Percentiles rank a stretch among this genome's conserved stretches.
Conservation (phyloP, 1,140 invertebrate species). For the Anastatus disparis region DNA sequence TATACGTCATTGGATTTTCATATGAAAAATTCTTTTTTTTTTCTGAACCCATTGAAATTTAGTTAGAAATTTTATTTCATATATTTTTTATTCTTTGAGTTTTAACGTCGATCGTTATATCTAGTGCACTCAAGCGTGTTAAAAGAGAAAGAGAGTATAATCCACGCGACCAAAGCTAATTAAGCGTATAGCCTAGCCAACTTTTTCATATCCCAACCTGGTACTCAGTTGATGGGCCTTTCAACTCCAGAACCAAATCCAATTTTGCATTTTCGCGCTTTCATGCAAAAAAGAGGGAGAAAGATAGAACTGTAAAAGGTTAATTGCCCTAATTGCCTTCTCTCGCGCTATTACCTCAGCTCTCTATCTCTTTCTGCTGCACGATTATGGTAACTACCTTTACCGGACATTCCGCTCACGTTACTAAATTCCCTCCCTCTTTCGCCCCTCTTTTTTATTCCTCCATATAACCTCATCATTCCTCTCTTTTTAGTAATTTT, state of each 20-base stretch:
- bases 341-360: background rate
- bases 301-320: too few relatives aligned
- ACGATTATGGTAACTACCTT: slow-evolving; percentile 25
- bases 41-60: too few relatives aligned
- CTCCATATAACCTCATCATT: background rate
- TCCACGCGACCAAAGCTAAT: slow-evolving; percentile 35
- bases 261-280: slow-evolving; percentile 48
- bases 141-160: background rate
- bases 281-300: background rate
- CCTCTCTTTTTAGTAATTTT: background rate
- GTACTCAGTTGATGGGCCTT: slow-evolving; percentile 44
- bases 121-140: too few relatives aligned
- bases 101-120: too few relatives aligned
- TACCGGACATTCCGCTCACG: slow-evolving; percentile 31
- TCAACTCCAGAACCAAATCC: slow-evolving; percentile 43
- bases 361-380: background rate
- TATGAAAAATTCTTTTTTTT: too few relatives aligned
- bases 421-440: background rate
- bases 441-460: background rate
- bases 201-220: slow-evolving; percentile 51
- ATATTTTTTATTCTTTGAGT: too few relatives aligned
- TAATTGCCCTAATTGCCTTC: slow-evolving; percentile 42
- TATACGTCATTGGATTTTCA: too few relatives aligned
- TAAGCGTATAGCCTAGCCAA: slow-evolving; percentile 37
- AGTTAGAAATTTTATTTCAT: too few relatives aligned